Evolutionary conservation across 2,113 vertebrate genomes (phyloP), one percentile per base, ranked within the genome.

Genomic region (Marmota flaviventris): DNA sequence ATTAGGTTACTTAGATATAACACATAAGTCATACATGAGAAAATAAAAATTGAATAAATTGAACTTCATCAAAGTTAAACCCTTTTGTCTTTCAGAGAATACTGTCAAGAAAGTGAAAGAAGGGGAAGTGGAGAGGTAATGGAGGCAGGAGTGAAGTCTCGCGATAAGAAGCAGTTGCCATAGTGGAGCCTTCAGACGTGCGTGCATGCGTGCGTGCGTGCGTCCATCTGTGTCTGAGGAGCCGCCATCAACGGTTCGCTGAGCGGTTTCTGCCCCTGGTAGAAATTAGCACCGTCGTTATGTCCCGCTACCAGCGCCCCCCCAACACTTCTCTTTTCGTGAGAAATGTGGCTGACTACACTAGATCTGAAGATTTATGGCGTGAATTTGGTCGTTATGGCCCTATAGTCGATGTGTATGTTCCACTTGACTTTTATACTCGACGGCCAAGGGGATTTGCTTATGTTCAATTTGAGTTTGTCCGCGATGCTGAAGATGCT

Each of bases 381-480:
- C 99, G 99, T 94, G 99, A 99, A 97, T 99, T 99, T 99, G 99
- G 99, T 98, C 99, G 99, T 97, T 99, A 99, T 75, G 99, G 99
- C 97, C 99, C 99, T 94, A 99, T 99, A 98, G 99, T 99, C 98
- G 99, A 99, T 99, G 99, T 99, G 98, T 99, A 99, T 99, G 99
- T 99, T 98, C 99, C 99, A 39, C 99, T 99, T 99, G 99, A 99
- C 99, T 99, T 99, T 99, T 99, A 99, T 99, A 99, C 99, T 84
- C 99, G 99, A 42, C 99, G 99, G 93, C 99, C 99, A 99, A 99
- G 99, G 99, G 99, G 99, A 99, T 99, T 99, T 99, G 99, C 99
- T 98, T 99, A 99, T 99, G 99, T 99, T 99, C 99, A 99, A 99
- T 99, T 99, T 97, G 99, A 99, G 98, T 99, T 99, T 96, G 99